Percentiles rank a stretch among this genome's conserved stretches.
Evolutionary conservation across 92 coral and sea anemone genomes (phyloP).

Genomic region (Porites divaricata): DNA sequence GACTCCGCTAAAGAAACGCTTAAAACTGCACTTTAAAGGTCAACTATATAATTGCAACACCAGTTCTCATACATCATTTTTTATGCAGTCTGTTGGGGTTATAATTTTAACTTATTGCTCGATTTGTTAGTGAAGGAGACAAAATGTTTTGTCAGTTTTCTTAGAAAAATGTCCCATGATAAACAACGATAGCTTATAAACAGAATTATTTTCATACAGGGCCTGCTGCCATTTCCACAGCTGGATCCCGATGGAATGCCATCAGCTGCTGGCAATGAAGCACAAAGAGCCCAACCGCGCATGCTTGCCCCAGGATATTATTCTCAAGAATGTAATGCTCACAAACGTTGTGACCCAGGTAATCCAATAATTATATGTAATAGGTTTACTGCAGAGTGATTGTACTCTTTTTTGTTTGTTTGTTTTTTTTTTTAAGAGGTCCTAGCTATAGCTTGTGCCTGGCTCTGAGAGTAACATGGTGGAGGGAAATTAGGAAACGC

Average conservation of each 20-base stretch:
- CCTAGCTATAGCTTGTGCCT: no score
- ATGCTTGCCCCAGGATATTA: slow-evolving; percentile 97
- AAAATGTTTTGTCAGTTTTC: neutral
- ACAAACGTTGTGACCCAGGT: slow-evolving; percentile 94
- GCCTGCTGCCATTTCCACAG: slow-evolving; percentile 49
- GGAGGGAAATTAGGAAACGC: no score
- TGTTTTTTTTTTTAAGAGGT: no score
- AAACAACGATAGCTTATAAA: neutral
- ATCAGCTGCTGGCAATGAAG: slow-evolving; percentile 29
- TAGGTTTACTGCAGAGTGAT: neutral
- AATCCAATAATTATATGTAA: neutral
- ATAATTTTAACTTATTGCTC: no score
- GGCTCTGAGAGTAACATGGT: no score
- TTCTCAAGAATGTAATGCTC: slow-evolving; percentile 98
- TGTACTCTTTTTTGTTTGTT: no score
- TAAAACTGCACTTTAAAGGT: no score
- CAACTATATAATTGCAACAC: no score
- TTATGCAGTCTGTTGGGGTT: no score
- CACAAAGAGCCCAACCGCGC: slow-evolving; percentile 71
- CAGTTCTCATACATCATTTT: no score
- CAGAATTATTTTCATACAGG: slow-evolving; percentile 15
- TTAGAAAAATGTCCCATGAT: neutral
- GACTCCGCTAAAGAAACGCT: no score
- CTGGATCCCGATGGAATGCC: slow-evolving; percentile 35
- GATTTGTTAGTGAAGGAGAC: neutral